These are phyloP conservation scores for Bradysia coprophila DNA, from an alignment of 1,140 invertebrate species.

Conservation along the genomic window DNA sequence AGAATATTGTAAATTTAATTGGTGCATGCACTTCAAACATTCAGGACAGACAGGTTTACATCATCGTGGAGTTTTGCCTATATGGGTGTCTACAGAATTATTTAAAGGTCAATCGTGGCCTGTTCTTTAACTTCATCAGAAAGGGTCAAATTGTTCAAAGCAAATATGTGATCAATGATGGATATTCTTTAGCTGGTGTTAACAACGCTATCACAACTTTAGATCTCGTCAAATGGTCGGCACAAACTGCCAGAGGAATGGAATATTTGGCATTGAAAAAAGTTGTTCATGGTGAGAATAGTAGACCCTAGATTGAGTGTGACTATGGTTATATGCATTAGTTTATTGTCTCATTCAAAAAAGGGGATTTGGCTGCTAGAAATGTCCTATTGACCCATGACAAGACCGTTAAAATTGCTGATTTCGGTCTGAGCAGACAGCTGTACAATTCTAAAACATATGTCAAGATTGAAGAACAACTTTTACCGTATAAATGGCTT, in stretches of 20 bases:
- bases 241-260: too few species aligned
- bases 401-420: slow-evolving; percentile 69
- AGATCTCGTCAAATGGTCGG: background rate
- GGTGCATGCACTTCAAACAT: slow-evolving; percentile 49
- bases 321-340: slow-evolving; percentile 45
- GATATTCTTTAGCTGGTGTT: background rate
- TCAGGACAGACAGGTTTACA: background rate
- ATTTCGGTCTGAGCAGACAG: slow-evolving; percentile 17
- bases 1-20: slow-evolving; percentile 61
- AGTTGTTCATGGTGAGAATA: slow-evolving; percentile 9
- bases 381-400: slow-evolving; percentile 59
- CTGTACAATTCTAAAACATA: too few species aligned
- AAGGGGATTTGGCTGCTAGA: slow-evolving; percentile 66
- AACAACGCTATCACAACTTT: background rate
- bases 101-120: slow-evolving; percentile 33
- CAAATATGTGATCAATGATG: background rate
- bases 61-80: slow-evolving; percentile 57
- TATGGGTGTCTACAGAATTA: slow-evolving; percentile 58
- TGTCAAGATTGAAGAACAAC: too few species aligned
- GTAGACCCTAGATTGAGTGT: slow-evolving; percentile 18
- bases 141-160: background rate
- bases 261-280: background rate
- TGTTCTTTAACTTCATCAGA: background rate
- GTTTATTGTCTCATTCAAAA: slow-evolving; percentile 71
- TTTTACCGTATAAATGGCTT: slow-evolving; percentile 74